A percentile compares a stretch with the other conserved stretches of the same genome.
These are phyloP conservation scores for Operophtera brumata DNA, from an alignment of 2,888 invertebrate species.

Conservation along the genomic window DNA sequence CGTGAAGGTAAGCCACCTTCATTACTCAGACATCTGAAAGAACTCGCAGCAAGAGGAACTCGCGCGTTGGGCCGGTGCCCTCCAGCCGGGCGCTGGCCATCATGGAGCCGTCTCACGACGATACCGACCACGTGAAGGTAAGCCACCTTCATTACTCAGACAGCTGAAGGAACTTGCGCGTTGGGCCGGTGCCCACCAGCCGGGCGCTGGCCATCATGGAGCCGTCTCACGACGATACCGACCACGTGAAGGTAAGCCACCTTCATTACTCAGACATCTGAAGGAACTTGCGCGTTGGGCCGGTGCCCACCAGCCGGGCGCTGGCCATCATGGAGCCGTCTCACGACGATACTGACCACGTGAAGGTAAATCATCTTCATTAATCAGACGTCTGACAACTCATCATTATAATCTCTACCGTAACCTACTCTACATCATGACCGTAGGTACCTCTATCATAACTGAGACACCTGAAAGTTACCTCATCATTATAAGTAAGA, in stretches of 20 bases:
- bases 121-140: conserved; percentile 78
- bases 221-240: conserved; percentile 82
- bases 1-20: conserved; percentile 57
- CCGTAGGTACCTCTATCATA: no score
- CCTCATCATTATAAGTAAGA: no score
- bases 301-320: conserved; percentile 63
- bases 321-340: conserved; percentile 83
- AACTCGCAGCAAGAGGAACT: conserved; percentile 82
- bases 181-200: conserved; percentile 63
- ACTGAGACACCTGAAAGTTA: no score
- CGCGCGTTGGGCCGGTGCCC: conserved; percentile 65
- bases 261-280: no score
- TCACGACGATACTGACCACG: conserved; percentile 79
- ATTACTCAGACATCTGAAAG: conserved; percentile 56
- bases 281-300: conserved; percentile 71
- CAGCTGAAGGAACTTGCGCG: conserved; percentile 64
- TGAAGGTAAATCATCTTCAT: conserved; percentile 60
- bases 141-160: not conserved
- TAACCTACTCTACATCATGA: no score
- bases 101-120: conserved; percentile 83
- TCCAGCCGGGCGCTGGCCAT: conserved; percentile 66
- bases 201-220: conserved; percentile 78
- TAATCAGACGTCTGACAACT: no score
- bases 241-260: conserved; percentile 71
- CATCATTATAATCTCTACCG: no score